These are phyloP conservation scores for Esox niger DNA, from an alignment of 2,113 vertebrate species.

Conservation along the genomic window DNA sequence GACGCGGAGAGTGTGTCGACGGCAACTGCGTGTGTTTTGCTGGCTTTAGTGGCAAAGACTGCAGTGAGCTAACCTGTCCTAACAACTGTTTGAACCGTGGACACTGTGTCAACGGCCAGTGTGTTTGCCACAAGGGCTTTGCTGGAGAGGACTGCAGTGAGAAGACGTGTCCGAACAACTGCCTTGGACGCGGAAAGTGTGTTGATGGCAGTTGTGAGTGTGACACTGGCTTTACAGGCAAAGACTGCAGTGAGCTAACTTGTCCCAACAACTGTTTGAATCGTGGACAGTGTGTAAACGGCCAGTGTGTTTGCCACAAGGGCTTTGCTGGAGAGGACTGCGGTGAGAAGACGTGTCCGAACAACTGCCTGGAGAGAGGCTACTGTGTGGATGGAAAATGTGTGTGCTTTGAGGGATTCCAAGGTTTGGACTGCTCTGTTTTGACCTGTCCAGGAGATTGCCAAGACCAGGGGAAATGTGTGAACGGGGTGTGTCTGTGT, in stretches of 20 bases:
- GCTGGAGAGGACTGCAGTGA: constrained; percentile 80
- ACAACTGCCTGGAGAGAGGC: constrained; percentile 77
- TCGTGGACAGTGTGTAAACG: constrained; percentile 80
- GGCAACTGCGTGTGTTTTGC: constrained; percentile 82
- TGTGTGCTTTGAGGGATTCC: constrained; percentile 81
- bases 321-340: constrained; percentile 84
- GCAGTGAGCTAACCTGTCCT: constrained; percentile 78
- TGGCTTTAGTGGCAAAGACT: constrained; percentile 80
- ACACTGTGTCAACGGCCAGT: constrained; percentile 80
- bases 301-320: constrained; percentile 80
- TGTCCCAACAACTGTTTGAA: constrained; percentile 81
- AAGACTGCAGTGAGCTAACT: constrained; percentile 78
- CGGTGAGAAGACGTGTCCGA: constrained; percentile 78
- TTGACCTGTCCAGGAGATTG: constrained; percentile 79
- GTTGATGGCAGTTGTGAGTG: constrained; percentile 84
- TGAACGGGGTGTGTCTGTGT: constrained; percentile 80
- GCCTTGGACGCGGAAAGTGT: constrained; percentile 79
- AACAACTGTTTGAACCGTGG: constrained; percentile 79
- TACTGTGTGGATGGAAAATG: constrained; percentile 84
- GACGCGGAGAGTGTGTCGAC: constrained; percentile 76
- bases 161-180: constrained; percentile 81
- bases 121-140: constrained; percentile 82
- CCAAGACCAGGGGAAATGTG: constrained; percentile 75
- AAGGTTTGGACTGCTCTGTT: constrained; percentile 74
- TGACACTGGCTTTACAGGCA: constrained; percentile 70